Evolutionary conservation across 1,140 invertebrate genomes (phyloP), one percentile per base, ranked within the genome.

Genomic region (Bombus polaris): DNA sequence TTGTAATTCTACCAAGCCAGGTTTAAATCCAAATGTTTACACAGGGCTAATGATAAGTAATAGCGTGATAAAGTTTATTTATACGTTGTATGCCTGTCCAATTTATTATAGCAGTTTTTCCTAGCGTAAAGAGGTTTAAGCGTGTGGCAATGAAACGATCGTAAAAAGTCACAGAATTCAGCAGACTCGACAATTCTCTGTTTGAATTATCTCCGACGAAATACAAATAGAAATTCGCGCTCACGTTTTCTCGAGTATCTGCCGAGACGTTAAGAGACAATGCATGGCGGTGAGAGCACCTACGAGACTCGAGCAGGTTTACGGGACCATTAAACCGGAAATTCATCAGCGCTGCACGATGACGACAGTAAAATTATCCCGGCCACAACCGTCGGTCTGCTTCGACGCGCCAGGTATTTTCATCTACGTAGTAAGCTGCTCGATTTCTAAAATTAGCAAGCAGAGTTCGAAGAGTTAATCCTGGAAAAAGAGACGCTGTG

Each of bases 391-490:
- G 18, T 0, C 47, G 47, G 47, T 22, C 1, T 53, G 1, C 47
- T 22, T 22, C 3, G 53, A 42, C 4, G 47, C 62, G 25, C 28
- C 32, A 42, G 44, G 66, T 71, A 89, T 89, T 88, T 81, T 82
- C 88, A 85, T 85, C 81, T 77, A 73, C 86, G 39, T 44, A 85
- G 66, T 74, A 85, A 88, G 74, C 68, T 66, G 74, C 77, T 78
- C 88, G 79, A 85, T 89, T 87, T 84, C 68, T 66, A 47, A 86
- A 86, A 89, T 90, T 89, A 89, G 81, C 66, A 73, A 73, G 62
- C 42, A 44, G 80, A 76, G 66, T 76, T 75, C 62, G 88, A 88
- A 89, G 66, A 73, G 84, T 81, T 89, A 89, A 87, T 90, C 74
- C 74, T 37, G 65, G 44, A 72, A 72, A 59, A 18, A 44, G 42